Conservation (phyloP, 2,113 vertebrate species). For the Trochalopteron elliotii region DNA sequence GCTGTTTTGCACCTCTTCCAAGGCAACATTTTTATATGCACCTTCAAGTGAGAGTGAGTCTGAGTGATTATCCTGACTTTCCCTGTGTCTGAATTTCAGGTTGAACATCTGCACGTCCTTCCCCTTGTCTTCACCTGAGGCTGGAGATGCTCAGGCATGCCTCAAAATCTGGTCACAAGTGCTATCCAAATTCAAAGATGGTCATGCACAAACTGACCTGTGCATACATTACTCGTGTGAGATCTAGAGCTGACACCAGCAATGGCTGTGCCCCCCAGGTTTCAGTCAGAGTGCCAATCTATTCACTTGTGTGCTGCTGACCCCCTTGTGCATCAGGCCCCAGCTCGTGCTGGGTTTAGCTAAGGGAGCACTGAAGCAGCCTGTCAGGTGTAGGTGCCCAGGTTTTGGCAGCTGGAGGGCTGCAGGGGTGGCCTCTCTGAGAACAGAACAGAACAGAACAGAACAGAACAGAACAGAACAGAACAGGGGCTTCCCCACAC, state of each 20-base stretch:
- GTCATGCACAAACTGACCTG: background rate
- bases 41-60: background rate
- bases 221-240: background rate
- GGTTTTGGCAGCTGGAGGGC: background rate
- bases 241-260: background rate
- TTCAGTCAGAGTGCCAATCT: fast-evolving
- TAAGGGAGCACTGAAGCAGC: background rate
- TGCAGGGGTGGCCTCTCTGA: background rate
- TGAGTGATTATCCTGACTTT: background rate
- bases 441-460: background rate
- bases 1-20: background rate
- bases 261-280: background rate
- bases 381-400: background rate
- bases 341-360: background rate
- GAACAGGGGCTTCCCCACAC: background rate
- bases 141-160: background rate
- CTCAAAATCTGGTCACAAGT: background rate
- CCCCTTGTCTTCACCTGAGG: background rate
- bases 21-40: background rate
- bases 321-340: background rate
- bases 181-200: background rate
- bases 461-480: no score
- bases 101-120: background rate
- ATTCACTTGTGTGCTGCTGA: fast-evolving
- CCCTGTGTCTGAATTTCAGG: background rate